Conservation (phyloP, 2,797 vertebrate genomes). For the Manis javanica region DNA sequence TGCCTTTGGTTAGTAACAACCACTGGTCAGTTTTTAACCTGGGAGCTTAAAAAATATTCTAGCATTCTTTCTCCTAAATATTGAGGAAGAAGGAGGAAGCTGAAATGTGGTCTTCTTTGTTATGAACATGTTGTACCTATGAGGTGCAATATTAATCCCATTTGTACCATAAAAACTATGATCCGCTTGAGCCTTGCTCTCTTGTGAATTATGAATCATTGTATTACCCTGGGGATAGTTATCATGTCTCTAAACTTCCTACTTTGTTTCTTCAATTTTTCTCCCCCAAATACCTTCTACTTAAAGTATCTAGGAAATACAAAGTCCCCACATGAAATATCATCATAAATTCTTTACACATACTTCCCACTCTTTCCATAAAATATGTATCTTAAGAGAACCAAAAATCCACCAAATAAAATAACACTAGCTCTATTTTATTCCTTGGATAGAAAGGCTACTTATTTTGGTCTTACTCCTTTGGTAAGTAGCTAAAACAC, state of each 20-base stretch:
- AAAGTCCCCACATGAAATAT: constrained; percentile 70
- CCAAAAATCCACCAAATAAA: constrained; percentile 43
- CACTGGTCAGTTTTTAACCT: constrained; percentile 34
- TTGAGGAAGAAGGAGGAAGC: not conserved
- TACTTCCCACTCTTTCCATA: constrained; percentile 78
- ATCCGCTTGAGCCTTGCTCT: constrained; percentile 83
- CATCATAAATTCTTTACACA: constrained; percentile 72
- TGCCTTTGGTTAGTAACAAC: not conserved
- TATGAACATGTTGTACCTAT: constrained; percentile 55
- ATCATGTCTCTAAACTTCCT: constrained; percentile 80
- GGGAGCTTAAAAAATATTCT: constrained; percentile 50
- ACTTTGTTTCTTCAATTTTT: constrained; percentile 79
- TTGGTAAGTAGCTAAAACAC: constrained; percentile 85
- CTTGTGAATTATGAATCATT: constrained; percentile 85
- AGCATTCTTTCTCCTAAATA: not conserved
- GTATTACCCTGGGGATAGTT: constrained; percentile 79
- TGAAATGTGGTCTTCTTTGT: constrained; percentile 44
- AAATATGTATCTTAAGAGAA: constrained; percentile 60
- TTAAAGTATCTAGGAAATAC: constrained; percentile 49
- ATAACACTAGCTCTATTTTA: constrained; percentile 83
- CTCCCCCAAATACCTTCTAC: constrained; percentile 57
- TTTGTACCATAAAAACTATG: constrained; percentile 84
- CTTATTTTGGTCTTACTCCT: constrained; percentile 84
- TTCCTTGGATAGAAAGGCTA: constrained; percentile 79
- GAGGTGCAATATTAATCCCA: constrained; percentile 83